These are phyloP conservation scores for Xiphophorus hellerii DNA, from an alignment of 2,113 vertebrate genomes.

Conservation along the genomic window DNA sequence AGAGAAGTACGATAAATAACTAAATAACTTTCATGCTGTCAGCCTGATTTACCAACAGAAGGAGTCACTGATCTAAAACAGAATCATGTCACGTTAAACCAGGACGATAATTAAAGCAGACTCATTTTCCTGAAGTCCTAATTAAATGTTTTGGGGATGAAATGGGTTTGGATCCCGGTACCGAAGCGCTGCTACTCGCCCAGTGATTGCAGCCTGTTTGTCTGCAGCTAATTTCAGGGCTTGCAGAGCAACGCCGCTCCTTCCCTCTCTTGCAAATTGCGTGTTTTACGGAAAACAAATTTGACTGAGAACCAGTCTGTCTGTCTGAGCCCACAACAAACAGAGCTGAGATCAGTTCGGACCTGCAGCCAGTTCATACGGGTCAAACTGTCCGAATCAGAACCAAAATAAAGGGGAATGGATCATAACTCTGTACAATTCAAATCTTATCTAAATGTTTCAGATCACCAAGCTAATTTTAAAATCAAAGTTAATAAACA, in stretches of 20 bases:
- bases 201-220: neutral
- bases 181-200: neutral
- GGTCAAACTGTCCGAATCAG: neutral
- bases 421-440: neutral
- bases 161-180: neutral
- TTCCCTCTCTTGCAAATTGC: neutral
- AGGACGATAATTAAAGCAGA: neutral
- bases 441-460: too few relatives aligned
- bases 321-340: neutral
- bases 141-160: neutral
- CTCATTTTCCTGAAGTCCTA: neutral
- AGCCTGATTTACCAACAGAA: neutral
- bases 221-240: neutral
- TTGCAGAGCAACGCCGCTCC: neutral
- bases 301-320: neutral
- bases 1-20: neutral
- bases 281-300: neutral
- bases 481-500: too few relatives aligned
- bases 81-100: neutral
- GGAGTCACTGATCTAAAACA: neutral
- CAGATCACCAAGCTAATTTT: too few relatives aligned
- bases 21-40: neutral
- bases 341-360: neutral
- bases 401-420: neutral
- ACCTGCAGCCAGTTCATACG: neutral